Evolutionary conservation across 2,797 vertebrate species (phyloP).

Genomic region (Anabacerthia variegaticeps): DNA sequence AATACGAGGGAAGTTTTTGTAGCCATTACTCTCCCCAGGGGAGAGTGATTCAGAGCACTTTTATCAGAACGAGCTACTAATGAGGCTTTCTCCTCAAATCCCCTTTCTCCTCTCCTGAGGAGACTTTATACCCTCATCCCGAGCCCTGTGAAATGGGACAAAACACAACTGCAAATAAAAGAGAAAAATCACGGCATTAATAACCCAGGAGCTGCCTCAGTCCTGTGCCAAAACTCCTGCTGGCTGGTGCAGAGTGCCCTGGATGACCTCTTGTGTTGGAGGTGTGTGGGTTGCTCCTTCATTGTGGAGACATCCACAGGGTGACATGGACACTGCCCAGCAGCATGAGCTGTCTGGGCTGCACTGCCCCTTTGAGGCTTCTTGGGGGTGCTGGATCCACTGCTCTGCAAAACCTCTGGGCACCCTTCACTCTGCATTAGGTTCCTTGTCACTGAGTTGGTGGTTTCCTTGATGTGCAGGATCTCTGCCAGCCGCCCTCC

Average conservation of each 20-base stretch:
- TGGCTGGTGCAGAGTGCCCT: background rate
- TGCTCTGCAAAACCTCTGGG: constrained; percentile 40
- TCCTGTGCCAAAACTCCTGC: background rate
- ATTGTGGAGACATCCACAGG: background rate
- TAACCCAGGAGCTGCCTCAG: background rate
- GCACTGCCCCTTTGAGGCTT: background rate
- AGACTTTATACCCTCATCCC: background rate
- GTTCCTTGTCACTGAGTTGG: background rate
- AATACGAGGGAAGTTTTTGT: background rate
- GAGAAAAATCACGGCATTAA: background rate
- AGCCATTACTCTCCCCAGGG: background rate
- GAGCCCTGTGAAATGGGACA: background rate
- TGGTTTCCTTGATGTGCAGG: background rate
- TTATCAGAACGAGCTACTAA: background rate
- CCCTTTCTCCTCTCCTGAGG: background rate
- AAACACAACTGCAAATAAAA: background rate
- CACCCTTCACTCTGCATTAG: constrained; percentile 9
- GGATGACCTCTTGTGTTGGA: background rate
- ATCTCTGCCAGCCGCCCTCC: background rate
- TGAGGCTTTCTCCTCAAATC: background rate
- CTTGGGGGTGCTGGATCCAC: background rate
- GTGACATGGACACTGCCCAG: background rate
- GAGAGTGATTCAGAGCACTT: background rate
- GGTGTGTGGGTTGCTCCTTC: background rate
- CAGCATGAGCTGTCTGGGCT: background rate